Evolutionary conservation across 2,113 vertebrate species (phyloP).

Genomic region (Neolamprologus devosi): DNA sequence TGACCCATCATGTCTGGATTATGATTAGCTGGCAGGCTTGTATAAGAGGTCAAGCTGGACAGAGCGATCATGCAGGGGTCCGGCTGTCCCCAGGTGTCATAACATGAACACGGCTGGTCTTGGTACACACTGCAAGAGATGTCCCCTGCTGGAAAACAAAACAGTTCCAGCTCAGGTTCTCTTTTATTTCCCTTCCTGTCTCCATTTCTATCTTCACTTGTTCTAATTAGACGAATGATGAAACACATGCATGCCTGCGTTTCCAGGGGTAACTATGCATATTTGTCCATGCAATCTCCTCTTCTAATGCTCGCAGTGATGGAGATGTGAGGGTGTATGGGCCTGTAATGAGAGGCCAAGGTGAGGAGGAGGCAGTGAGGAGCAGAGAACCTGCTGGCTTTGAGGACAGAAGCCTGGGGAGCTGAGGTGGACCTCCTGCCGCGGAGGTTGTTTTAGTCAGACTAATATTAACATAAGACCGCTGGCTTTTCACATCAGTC

Average conservation of each 20-base stretch:
- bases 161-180: background rate
- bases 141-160: constrained; percentile 34
- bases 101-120: background rate
- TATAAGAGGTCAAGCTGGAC: background rate
- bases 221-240: constrained; percentile 24
- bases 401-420: constrained; percentile 23
- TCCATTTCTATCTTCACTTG: background rate
- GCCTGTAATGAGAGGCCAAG: constrained; percentile 43
- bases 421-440: constrained; percentile 30
- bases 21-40: background rate
- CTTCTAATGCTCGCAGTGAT: constrained; percentile 35
- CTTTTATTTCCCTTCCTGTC: background rate
- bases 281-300: background rate
- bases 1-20: background rate
- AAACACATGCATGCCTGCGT: background rate
- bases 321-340: constrained; percentile 11
- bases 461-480: constrained; percentile 26
- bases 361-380: background rate
- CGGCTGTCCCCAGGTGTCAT: background rate
- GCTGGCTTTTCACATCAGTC: constrained; percentile 1
- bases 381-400: constrained; percentile 11
- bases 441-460: background rate
- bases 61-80: background rate
- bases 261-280: background rate
- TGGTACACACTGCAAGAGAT: background rate